Conservation (phyloP, 2,797 vertebrate species). For the Pteropus rufus region DNA sequence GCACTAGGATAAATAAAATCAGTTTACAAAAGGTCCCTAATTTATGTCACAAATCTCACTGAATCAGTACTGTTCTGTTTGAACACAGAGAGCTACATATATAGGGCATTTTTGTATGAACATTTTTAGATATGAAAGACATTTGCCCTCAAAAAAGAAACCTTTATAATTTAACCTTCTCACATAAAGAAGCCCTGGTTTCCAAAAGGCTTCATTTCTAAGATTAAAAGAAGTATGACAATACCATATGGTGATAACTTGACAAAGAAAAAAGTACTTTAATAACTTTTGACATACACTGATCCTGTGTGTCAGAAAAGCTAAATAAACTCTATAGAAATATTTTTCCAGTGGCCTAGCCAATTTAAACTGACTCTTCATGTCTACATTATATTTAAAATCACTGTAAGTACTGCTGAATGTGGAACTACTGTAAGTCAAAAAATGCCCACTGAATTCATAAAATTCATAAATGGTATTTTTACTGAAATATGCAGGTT, state of each 20-base stretch:
- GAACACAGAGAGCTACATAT: constrained; percentile 13
- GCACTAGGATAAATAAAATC: constrained; percentile 14
- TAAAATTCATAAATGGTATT: constrained; percentile 38
- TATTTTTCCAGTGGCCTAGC: constrained; percentile 6
- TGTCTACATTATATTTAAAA: constrained; percentile 28
- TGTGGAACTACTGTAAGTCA: not conserved
- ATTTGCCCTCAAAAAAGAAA: not conserved
- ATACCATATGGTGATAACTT: not conserved
- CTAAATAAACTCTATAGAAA: not conserved
- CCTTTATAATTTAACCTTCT: constrained; percentile 45
- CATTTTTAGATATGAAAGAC: constrained; percentile 55
- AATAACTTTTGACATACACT: constrained; percentile 20
- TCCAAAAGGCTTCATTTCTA: constrained; percentile 52
- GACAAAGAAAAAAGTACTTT: constrained; percentile 37
- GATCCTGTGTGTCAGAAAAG: not conserved
- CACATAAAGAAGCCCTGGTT: not conserved
- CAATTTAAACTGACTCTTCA: constrained; percentile 47
- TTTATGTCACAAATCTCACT: constrained; percentile 15
- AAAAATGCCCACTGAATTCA: constrained; percentile 26
- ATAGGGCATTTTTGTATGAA: constrained; percentile 33
- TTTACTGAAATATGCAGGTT: constrained; percentile 10
- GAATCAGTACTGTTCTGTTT: constrained; percentile 23
- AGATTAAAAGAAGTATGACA: constrained; percentile 53
- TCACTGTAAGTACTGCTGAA: constrained; percentile 29
- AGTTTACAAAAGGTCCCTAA: not conserved